Base-by-base conservation (phyloP, 1,140 invertebrate genomes). In the Triops cancriformis region DNA sequence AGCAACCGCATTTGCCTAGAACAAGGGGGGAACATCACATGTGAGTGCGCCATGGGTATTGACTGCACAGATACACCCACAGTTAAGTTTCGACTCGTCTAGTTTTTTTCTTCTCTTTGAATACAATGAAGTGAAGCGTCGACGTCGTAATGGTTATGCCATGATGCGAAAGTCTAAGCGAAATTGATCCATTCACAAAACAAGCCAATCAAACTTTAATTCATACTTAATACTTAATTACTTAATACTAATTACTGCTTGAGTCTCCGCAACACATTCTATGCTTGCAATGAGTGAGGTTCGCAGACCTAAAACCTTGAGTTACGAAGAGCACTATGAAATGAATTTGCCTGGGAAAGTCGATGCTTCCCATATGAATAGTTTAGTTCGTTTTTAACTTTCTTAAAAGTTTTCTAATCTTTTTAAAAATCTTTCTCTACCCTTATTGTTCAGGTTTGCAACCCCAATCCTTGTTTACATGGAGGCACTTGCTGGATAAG, bases 401-500 rank as follows among this genome's bases (percentile, higher is more conserved):
- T 64, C 0, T 64, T n/a, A 64, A 23, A 64, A 64, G 18, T n/a
- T 11, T 18, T 23, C 42, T 4, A 0, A 76, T 75, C 26, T 41
- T 51, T 76, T 74, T 74, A 73, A 80, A 79, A 72, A 76, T 79
- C 76, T 75, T 43, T 77, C 80, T 23, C 26, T n/a, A n/a, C 23
- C 26, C 41, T 41, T 0, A 5, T 64, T 18, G 73, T 72, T 51
- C 80, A 91, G 89, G 88, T 89, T 64, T 94, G 93, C 84, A 91
- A 89, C 82, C 90, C 88, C 74, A 90, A 90, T 82, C 92, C 92
- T 0, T 94, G 91, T 81, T 88, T 88, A 76, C 90, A 92, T 81
- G 91, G 91, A 31, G 91, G 91, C 42, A 91, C 90, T 27, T 92
- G 91, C 82, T 92, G 90, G 89, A 91, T 88, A 81, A 90, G 89